Percentiles rank a stretch among this genome's conserved stretches.
Evolutionary conservation across 2,113 vertebrate species (phyloP).

Genomic region (Bolborhynchus lineola): DNA sequence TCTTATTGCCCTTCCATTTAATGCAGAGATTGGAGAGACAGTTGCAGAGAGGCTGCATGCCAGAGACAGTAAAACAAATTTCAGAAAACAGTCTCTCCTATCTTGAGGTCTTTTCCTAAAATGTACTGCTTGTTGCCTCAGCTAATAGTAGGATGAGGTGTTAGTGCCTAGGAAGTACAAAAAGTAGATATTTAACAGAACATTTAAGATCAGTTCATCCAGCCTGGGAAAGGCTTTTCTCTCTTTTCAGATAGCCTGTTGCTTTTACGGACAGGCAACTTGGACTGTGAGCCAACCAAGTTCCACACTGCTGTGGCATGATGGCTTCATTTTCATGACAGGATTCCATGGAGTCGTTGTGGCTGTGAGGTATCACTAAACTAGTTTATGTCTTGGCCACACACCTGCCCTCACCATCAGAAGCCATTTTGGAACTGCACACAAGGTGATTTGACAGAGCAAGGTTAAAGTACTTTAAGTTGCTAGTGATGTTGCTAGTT

Average conservation of each 20-base stretch:
- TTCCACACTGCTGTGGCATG: neutral
- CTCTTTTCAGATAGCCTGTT: neutral
- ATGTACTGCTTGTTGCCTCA: neutral
- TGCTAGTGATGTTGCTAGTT: neutral
- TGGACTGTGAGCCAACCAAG: neutral
- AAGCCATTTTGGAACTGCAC: neutral
- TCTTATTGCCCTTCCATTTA: neutral
- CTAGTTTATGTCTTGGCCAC: neutral
- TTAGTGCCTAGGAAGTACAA: neutral
- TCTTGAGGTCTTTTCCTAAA: neutral
- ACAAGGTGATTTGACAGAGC: neutral
- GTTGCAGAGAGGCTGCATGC: neutral
- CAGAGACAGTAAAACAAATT: neutral
- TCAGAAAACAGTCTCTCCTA: neutral
- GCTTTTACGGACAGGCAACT: conserved; percentile 1
- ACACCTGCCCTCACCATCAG: neutral
- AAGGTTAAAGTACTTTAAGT: neutral
- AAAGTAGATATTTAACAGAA: neutral
- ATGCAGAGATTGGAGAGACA: neutral
- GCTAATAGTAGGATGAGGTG: neutral
- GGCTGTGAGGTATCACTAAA: neutral
- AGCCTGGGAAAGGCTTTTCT: neutral
- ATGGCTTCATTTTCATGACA: neutral
- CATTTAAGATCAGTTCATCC: neutral
- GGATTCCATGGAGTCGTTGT: neutral